Evolutionary conservation across 1,140 invertebrate genomes (phyloP), one percentile per base, ranked within the genome.

Genomic region (Micrasema minimum): DNA sequence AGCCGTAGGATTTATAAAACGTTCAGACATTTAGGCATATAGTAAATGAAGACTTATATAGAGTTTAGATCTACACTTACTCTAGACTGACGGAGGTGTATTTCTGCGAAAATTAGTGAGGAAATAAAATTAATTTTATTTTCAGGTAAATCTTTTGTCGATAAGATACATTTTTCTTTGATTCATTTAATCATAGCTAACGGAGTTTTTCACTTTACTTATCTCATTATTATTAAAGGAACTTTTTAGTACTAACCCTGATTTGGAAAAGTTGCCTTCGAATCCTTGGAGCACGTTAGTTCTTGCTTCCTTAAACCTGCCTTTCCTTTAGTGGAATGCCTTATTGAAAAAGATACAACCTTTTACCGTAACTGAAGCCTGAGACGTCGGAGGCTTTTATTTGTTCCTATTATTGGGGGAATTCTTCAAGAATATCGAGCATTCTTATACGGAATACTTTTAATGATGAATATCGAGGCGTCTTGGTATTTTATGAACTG

Each of bases 301-400:
- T 72, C 66, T 43, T 61, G 71, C 65, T 68, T 68, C 72, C 62
- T 66, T 69, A 73, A 69, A 38, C 62, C 66, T 61, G 48, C 62
- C 41, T 11, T 45, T 43, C 7, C 66, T 69, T 65, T 12, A 59
- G 23, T 66, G 66, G 71, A 70, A 61, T 37, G 67, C 45, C 59
- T 64, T 74, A 71, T 74, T 71, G 72, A 71, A 71, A 71, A 74
- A 71, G 72, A 74, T 71, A 74, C 72, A 71, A 71, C 53, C 72
- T 71, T 74, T 74, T 71, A 71, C 66, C 57, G 55, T 18, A 12
- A 51, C 23, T 67, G 22, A 43, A 37, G 31, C 23, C 45, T 45
- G 67, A 64, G 55, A 70, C 66, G 66, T 45, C 51, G 16, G 37
- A 26, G 51, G 14, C 14, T 64, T 74, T 71, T 74, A 71, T 74